A percentile compares a stretch with the other conserved stretches of the same genome.
These are phyloP conservation scores for Odocoileus virginianus DNA, from an alignment of 2,113 vertebrate genomes.

Conservation along the genomic window DNA sequence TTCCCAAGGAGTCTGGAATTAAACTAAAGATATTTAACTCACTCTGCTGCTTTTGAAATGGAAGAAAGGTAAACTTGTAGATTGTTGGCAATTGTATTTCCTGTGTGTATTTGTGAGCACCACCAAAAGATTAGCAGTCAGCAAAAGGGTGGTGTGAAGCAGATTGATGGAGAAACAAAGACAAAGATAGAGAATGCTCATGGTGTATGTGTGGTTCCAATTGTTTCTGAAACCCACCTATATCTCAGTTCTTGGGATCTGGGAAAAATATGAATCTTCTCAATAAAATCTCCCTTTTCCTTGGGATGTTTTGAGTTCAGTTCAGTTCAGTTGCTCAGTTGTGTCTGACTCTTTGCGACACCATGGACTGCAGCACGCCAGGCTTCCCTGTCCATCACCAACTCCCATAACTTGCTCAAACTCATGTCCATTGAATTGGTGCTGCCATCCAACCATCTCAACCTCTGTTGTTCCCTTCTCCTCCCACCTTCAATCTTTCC, in stretches of 20 bases:
- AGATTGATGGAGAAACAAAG: background rate
- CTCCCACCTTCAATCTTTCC: background rate
- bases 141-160: background rate
- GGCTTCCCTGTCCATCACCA: background rate
- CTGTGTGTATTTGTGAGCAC: background rate
- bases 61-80: background rate
- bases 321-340: background rate
- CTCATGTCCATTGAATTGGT: background rate
- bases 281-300: background rate
- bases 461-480: background rate
- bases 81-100: background rate
- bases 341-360: background rate
- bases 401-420: background rate
- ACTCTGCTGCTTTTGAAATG: background rate
- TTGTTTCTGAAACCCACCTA: background rate
- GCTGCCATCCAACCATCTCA: background rate
- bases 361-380: background rate
- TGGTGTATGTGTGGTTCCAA: background rate
- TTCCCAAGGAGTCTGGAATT: background rate
- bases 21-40: background rate
- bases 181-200: background rate
- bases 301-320: background rate
- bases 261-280: background rate
- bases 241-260: background rate
- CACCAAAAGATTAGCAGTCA: background rate